Conservation (phyloP, 2,113 vertebrate genomes). For the Brienomyrus longianalis region DNA sequence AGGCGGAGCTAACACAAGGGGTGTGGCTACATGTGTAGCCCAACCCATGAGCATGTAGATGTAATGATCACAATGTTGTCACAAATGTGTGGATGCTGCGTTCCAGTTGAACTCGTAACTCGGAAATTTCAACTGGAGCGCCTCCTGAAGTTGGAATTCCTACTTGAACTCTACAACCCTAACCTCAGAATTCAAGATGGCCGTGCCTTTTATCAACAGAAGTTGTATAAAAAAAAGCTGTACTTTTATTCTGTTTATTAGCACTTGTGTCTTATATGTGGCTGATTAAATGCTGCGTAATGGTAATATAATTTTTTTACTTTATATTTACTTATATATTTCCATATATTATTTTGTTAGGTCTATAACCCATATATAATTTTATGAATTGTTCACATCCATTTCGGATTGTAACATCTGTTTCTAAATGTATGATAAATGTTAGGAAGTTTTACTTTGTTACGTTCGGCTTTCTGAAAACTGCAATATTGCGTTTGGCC, state of each 20-base stretch:
- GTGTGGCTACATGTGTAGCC: neutral
- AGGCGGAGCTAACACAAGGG: neutral
- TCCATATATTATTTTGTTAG: too few relatives aligned
- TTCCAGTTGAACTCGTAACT: neutral
- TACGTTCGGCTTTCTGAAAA: too few relatives aligned
- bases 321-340: too few relatives aligned
- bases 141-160: neutral
- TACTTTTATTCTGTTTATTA: neutral
- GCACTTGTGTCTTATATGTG: neutral
- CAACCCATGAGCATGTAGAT: neutral
- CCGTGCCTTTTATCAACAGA: neutral
- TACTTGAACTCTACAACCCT: neutral
- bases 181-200: neutral
- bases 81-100: neutral
- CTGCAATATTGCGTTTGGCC: too few relatives aligned
- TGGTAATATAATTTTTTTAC: too few relatives aligned
- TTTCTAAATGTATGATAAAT: too few relatives aligned
- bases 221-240: neutral
- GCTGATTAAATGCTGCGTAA: neutral
- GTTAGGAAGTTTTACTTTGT: too few relatives aligned
- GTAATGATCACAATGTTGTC: neutral
- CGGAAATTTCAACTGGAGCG: neutral
- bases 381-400: too few relatives aligned
- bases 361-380: too few relatives aligned
- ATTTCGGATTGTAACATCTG: too few relatives aligned